A percentile compares a stretch with the other conserved stretches of the same genome.
These are phyloP conservation scores for Margarornis squamiger DNA, from an alignment of 2,797 vertebrate genomes.

Conservation along the genomic window DNA sequence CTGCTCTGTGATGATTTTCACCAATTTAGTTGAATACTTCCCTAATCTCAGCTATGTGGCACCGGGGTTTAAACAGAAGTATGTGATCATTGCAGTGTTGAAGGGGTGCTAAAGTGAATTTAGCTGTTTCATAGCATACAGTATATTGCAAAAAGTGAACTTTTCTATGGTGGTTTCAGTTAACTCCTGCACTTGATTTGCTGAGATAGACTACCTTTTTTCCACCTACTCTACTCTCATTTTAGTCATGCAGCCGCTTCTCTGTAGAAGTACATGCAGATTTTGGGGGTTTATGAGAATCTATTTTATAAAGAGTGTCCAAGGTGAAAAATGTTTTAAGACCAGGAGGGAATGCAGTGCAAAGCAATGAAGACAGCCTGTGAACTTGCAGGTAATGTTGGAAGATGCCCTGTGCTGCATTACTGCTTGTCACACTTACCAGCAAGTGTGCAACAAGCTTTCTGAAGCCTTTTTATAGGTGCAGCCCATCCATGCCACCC, in stretches of 20 bases:
- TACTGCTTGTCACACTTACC: neutral
- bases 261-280: neutral
- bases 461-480: neutral
- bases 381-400: neutral
- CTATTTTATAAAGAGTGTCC: neutral
- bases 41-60: neutral
- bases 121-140: neutral
- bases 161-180: neutral
- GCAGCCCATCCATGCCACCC: neutral
- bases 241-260: neutral
- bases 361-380: neutral
- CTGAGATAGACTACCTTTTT: neutral
- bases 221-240: neutral
- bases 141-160: neutral
- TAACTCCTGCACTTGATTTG: neutral
- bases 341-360: neutral
- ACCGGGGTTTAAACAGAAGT: neutral
- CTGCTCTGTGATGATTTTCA: neutral
- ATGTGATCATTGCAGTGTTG: neutral
- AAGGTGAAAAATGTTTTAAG: neutral
- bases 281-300: neutral
- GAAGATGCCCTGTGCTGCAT: neutral
- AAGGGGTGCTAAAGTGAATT: neutral
- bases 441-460: neutral
- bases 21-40: neutral